Base-by-base conservation (phyloP, 1,140 invertebrate species). In the Drosophila leontia region DNA sequence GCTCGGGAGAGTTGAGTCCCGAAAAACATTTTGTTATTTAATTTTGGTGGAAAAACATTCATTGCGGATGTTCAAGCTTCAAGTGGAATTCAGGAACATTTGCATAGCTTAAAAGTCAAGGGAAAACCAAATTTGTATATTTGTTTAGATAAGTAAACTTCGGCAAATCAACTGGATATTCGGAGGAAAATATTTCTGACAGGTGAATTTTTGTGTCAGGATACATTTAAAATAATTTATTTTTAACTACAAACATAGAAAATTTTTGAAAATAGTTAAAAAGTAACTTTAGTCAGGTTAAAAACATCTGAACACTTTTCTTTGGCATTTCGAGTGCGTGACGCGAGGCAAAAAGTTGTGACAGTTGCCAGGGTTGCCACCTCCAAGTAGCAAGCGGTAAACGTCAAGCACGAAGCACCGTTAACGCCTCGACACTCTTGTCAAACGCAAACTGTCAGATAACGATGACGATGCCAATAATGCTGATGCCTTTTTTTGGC, bases 391-490 rank as follows among this genome's bases (percentile, higher is more conserved):
- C 15, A 56, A 45, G 29, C 26, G 29, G 3, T 29, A 55, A 42
- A 26, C 19, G 32, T 11, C 48, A 58, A 50, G 65, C 50, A 35
- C 60, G 51, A 58, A 50, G 65, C 50, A 35, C 60, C 60, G 82
- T 84, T 84, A 85, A 78, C 82, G 59, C 74, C 64, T 60, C 51
- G 82, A 80, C 78, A 84, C 77, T 77, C 77, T 71, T 51, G 69
- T 74, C 72, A 55, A 63, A 74, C 69, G 42, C 65, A 85, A 86
- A 85, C 62, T 85, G 83, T 85, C 82, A 79, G 82, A 87, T 86
- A 82, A 87, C 82, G 83, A 86, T 86, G 82, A 86, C 76, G 83
- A 62, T 83, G 83, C 79, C 82, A 84, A 86, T 85, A 78, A 78
- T 56, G 82, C 48, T 75, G 75, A 75, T 61, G 75, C 74, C 61